These are phyloP conservation scores for Agrotis ipsilon DNA, from an alignment of 2,888 invertebrate species.

Conservation along the genomic window DNA sequence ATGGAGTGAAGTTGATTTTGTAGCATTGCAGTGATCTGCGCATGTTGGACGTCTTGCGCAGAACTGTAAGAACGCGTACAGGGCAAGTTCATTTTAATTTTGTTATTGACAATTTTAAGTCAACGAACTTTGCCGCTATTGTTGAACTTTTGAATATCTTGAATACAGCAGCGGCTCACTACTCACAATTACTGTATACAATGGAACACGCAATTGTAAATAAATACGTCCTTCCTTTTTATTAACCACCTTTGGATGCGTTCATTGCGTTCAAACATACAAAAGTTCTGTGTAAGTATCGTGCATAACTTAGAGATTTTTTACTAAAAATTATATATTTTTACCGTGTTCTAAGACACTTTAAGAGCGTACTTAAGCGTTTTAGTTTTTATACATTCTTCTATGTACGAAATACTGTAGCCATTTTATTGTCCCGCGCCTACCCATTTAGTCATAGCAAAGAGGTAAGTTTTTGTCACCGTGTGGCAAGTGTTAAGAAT, in stretches of 20 bases:
- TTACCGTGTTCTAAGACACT: not conserved
- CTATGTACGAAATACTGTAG: not conserved
- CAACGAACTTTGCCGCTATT: conserved; percentile 79
- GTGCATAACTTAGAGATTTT: not conserved
- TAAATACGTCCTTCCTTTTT: conserved; percentile 67
- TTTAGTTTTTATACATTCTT: not conserved
- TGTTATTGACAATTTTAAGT: conserved; percentile 85
- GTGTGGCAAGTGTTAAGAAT: not conserved
- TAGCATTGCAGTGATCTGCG: conserved; percentile 89
- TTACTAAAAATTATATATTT: not conserved
- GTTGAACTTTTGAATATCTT: conserved; percentile 56
- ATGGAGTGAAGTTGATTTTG: conserved; percentile 87
- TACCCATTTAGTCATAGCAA: conserved; percentile 14
- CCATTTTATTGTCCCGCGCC: not conserved
- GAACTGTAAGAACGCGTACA: conserved; percentile 72
- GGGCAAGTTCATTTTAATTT: conserved; percentile 79
- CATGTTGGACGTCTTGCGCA: conserved; percentile 87
- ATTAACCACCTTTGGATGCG: conserved; percentile 58
- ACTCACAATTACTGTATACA: conserved; percentile 42
- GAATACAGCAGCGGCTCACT: conserved; percentile 41
- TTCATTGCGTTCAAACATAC: conserved; percentile 66
- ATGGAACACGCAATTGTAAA: conserved; percentile 56
- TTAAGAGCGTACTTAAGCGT: not conserved
- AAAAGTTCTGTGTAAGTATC: not conserved
- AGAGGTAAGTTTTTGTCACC: not conserved